These are phyloP conservation scores for Gopherus evgoodei DNA, from an alignment of 2,113 vertebrate genomes.

Conservation along the genomic window DNA sequence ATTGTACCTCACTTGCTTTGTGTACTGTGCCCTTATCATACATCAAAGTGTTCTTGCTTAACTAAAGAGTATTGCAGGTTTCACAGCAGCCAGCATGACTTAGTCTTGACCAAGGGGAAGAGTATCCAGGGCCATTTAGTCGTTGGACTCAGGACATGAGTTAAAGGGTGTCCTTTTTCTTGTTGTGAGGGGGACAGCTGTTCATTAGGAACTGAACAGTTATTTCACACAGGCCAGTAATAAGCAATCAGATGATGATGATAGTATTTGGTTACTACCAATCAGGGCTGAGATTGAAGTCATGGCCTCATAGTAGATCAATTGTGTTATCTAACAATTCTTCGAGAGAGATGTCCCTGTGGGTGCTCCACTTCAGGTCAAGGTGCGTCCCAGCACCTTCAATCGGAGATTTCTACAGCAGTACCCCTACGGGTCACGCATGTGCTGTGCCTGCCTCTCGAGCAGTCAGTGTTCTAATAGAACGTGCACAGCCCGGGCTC, in stretches of 20 bases:
- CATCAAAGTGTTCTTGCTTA: too few relatives aligned
- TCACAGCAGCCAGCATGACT: neutral
- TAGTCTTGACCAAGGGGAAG: neutral
- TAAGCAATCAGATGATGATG: neutral
- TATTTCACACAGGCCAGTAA: neutral
- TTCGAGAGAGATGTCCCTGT: too few relatives aligned
- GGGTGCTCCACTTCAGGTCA: too few relatives aligned
- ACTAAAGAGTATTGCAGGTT: too few relatives aligned
- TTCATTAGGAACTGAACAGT: neutral
- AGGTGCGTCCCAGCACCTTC: too few relatives aligned
- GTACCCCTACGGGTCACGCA: too few relatives aligned
- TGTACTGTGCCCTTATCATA: too few relatives aligned
- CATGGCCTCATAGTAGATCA: neutral
- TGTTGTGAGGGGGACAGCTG: neutral
- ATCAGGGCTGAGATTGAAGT: neutral
- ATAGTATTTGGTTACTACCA: neutral
- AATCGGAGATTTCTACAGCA: too few relatives aligned
- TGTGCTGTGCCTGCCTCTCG: too few relatives aligned
- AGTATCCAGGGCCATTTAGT: neutral
- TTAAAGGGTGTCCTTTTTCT: neutral
- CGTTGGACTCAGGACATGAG: neutral
- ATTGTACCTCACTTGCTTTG: too few relatives aligned
- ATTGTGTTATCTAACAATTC: neutral
- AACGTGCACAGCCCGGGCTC: too few relatives aligned
- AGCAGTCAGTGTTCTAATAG: too few relatives aligned